Evolutionary conservation across 2,888 invertebrate species (phyloP), one percentile per base, ranked within the genome.

Genomic region (Cataglyphis livida): DNA sequence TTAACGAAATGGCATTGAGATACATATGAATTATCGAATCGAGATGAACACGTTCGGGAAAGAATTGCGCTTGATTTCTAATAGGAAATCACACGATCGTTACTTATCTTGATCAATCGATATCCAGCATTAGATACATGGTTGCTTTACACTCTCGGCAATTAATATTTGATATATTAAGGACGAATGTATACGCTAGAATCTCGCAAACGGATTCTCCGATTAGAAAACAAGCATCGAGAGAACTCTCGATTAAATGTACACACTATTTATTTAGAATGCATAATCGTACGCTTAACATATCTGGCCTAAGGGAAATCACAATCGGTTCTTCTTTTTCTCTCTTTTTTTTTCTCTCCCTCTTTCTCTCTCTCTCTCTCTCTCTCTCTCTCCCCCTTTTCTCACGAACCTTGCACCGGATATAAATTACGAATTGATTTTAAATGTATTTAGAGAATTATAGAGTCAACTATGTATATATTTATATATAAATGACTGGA

Each of bases 241-340:
- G 61, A 62, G 32, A 54, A 48, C 70, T 75, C 25, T 79, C 28
- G 70, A 85, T 92, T 93, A 92, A 93, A 93, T 93, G 92, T 92
- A 94, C 93, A 94, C 93, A 92, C 93, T 93, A 94, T 94, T 93
- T 94, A 94, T 94, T 94, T 94, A 92, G 92, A 94, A 94, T 93
- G 92, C 92, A 94, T 93, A 93, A 93, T 93, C 91, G 91, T 93
- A 93, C 92, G 93, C 91, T 93, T 93, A 93, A 93, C 91, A 93
- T 94, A 93, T 90, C 91, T 94, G 93, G 91, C 91, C 92, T 93
- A 93, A 93, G 92, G 91, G 91, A 91, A 94, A 93, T 94, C 93
- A 94, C 93, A 94, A 93, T 93, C 90, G 70, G 59, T 68, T 32
- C 66, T 68, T 91, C 68, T 64, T 83, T 66, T 35, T 84, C 81